A percentile compares a stretch with the other conserved stretches of the same genome.
Conservation (phyloP, 2,113 vertebrate genomes). For the Himantopus leucocephalus region DNA sequence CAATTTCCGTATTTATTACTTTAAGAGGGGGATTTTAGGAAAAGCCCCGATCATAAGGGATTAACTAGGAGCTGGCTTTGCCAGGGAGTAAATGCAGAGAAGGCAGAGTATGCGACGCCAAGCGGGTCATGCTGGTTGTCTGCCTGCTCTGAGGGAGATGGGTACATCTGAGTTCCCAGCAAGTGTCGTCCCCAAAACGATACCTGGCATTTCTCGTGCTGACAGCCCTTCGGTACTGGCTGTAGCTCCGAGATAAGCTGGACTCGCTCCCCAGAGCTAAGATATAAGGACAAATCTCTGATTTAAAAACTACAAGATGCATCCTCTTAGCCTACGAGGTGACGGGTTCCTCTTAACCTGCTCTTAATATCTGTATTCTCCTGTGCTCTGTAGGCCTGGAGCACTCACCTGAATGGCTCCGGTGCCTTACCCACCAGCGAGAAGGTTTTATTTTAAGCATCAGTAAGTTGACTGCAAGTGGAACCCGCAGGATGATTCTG, state of each 20-base stretch:
- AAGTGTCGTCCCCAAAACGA: background rate
- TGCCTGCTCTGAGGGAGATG: background rate
- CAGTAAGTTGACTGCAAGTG: background rate
- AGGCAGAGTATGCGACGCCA: background rate
- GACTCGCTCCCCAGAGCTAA: background rate
- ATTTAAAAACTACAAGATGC: background rate
- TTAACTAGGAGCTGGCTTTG: background rate
- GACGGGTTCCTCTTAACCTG: background rate
- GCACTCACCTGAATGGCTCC: background rate
- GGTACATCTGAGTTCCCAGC: background rate
- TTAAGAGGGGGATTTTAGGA: background rate
- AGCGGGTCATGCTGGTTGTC: background rate
- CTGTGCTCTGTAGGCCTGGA: background rate
- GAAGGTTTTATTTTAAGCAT: background rate
- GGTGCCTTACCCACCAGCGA: background rate
- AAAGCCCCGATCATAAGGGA: background rate
- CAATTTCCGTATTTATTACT: background rate
- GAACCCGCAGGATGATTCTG: accelerated
- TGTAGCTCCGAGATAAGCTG: background rate
- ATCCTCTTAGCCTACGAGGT: background rate
- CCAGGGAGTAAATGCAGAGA: background rate
- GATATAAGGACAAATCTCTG: background rate
- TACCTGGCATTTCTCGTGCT: background rate
- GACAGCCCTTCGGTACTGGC: background rate
- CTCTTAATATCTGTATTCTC: background rate